Evolutionary conservation across 64 coral and sea anemone genomes (phyloP).

Genomic region (Stichodactyla mertensii): DNA sequence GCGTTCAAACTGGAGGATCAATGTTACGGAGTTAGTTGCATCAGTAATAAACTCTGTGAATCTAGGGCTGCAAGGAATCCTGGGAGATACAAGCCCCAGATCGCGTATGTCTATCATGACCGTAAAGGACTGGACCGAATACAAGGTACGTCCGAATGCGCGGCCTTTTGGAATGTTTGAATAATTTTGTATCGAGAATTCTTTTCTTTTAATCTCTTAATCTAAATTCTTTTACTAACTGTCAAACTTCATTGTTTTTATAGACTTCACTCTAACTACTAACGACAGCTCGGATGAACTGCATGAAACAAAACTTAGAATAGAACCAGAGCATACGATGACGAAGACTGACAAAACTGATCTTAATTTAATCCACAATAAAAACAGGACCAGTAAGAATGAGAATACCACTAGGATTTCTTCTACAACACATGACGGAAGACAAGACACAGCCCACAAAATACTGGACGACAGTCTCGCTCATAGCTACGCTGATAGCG

Average conservation of each 20-base stretch:
- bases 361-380: background rate
- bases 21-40: constrained; percentile 87
- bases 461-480: background rate
- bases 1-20: constrained; percentile 82
- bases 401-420: background rate
- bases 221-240: background rate
- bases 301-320: background rate
- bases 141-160: background rate
- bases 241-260: background rate
- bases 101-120: constrained; percentile 76
- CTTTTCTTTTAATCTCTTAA: background rate
- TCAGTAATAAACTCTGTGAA: constrained; percentile 69
- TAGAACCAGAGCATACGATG: background rate
- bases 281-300: background rate
- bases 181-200: too few species aligned
- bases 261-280: background rate
- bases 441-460: background rate
- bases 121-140: constrained; percentile 4
- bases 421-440: background rate
- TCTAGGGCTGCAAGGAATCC: constrained; percentile 77
- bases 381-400: background rate
- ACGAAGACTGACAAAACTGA: background rate
- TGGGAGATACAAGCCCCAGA: constrained; percentile 69
- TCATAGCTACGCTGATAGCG: background rate
- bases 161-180: too few species aligned